Conservation (phyloP, 2,113 vertebrate species). For the Alexandromys fortis region DNA sequence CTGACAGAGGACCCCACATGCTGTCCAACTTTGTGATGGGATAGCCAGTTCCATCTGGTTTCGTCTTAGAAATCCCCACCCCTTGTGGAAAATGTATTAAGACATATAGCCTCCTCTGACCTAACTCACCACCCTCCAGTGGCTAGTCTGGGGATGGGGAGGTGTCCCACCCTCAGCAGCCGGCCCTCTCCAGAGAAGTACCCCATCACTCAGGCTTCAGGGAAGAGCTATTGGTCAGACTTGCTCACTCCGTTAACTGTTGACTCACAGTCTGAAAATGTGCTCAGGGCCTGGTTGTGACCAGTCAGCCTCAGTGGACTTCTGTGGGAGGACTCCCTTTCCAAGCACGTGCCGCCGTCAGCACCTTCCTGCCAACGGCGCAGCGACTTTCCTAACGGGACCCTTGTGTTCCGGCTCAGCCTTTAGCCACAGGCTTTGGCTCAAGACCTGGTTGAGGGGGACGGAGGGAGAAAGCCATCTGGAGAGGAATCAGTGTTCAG, state of each 20-base stretch:
- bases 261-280: conserved; percentile 87
- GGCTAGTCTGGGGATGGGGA: not conserved
- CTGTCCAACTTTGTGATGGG: not conserved
- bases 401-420: not conserved
- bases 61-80: rapidly evolving
- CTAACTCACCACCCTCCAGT: rapidly evolving
- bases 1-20: rapidly evolving
- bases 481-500: conserved; percentile 44
- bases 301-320: conserved; percentile 35
- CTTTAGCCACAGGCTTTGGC: conserved; percentile 51
- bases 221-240: conserved; percentile 60
- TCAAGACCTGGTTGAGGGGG: not conserved
- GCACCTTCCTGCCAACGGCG: not conserved
- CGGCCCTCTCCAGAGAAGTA: not conserved
- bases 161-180: not conserved
- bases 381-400: not conserved
- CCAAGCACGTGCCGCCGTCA: not conserved
- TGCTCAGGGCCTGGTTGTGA: conserved; percentile 66
- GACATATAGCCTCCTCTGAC: not conserved
- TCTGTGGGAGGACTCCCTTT: not conserved
- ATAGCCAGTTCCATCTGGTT: not conserved
- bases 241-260: conserved; percentile 48
- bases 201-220: conserved; percentile 28
- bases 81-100: rapidly evolving
- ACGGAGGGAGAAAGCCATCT: conserved; percentile 49